Evolutionary conservation across 2,888 invertebrate species (phyloP).

Genomic region (Rotaria magnacalcarata): DNA sequence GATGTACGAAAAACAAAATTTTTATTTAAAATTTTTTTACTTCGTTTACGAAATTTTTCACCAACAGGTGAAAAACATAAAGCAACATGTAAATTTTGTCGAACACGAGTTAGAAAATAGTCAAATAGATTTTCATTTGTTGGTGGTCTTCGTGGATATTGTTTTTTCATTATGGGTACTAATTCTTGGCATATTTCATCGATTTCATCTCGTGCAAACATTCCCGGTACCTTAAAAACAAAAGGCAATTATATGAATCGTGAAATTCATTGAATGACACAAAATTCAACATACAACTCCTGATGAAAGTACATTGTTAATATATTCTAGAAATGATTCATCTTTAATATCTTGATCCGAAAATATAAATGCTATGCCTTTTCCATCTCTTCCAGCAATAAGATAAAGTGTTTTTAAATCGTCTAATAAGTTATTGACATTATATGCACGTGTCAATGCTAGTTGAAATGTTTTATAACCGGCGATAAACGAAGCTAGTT

Average conservation of each 20-base stretch:
- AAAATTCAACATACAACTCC: conserved; percentile 58
- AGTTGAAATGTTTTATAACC: conserved; percentile 79
- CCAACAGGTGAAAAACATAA: conserved; percentile 49
- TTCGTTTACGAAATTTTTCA: conserved; percentile 10
- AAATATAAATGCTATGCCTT: conserved; percentile 91
- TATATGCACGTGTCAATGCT: conserved; percentile 69
- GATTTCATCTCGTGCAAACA: conserved; percentile 90
- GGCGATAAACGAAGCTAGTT: conserved; percentile 89
- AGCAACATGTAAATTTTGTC: conserved; percentile 46
- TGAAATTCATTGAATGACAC: too few relatives aligned
- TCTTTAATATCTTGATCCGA: conserved; percentile 94
- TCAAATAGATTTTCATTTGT: conserved; percentile 89
- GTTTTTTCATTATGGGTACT: conserved; percentile 83
- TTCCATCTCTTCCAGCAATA: conserved; percentile 87
- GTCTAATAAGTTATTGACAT: conserved; percentile 84
- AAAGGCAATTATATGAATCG: too few relatives aligned
- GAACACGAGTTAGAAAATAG: conserved; percentile 74
- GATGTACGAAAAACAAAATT: too few relatives aligned
- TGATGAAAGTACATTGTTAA: conserved; percentile 88
- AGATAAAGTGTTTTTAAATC: conserved; percentile 85
- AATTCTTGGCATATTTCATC: conserved; percentile 87
- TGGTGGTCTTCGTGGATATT: conserved; percentile 79
- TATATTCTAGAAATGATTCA: conserved; percentile 90
- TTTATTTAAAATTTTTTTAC: not conserved
- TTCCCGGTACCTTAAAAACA: conserved; percentile 70